phyloP scores from a whole-genome alignment of 2,113 vertebrate genomes.

The Anoura caudifer region DNA sequence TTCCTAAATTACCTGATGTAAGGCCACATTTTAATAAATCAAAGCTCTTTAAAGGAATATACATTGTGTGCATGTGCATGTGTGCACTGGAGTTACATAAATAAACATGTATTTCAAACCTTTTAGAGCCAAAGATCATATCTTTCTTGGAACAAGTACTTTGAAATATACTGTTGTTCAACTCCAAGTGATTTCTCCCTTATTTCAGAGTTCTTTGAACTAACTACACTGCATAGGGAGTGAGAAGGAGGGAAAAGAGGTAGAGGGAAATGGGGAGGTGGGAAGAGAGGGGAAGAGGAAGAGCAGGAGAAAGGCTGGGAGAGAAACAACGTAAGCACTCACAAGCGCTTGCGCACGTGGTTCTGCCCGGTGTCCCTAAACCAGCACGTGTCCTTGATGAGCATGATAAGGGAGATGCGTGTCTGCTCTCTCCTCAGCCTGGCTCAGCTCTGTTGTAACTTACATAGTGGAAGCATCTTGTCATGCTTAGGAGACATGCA shows the following conservation, averaged over 20 bases:
- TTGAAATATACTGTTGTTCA: background rate
- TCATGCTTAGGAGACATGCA: background rate
- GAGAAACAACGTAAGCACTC: background rate
- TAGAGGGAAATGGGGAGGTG: background rate
- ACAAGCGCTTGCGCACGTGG: background rate
- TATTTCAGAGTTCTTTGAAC: slow-evolving; percentile 13
- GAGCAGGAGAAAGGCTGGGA: background rate
- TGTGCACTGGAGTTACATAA: background rate
- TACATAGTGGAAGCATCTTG: background rate
- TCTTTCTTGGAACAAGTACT: background rate
- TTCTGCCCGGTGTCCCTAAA: background rate
- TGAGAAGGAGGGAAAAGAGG: background rate
- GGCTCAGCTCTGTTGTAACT: background rate
- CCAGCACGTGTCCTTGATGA: background rate
- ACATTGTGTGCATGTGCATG: background rate
- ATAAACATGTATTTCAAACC: background rate
- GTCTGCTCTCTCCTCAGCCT: background rate
- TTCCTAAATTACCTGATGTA: background rate
- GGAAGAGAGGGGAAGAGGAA: background rate
- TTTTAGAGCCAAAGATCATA: slow-evolving; percentile 15
- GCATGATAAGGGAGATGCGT: rapidly evolving
- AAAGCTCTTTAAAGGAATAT: slow-evolving; percentile 22
- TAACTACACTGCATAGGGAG: background rate
- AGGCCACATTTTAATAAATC: background rate
- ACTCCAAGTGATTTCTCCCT: background rate